A percentile compares a stretch with the other conserved stretches of the same genome.
These are phyloP conservation scores for Drosophila tanythrix DNA, from an alignment of 2,888 invertebrate species.

Conservation along the genomic window DNA sequence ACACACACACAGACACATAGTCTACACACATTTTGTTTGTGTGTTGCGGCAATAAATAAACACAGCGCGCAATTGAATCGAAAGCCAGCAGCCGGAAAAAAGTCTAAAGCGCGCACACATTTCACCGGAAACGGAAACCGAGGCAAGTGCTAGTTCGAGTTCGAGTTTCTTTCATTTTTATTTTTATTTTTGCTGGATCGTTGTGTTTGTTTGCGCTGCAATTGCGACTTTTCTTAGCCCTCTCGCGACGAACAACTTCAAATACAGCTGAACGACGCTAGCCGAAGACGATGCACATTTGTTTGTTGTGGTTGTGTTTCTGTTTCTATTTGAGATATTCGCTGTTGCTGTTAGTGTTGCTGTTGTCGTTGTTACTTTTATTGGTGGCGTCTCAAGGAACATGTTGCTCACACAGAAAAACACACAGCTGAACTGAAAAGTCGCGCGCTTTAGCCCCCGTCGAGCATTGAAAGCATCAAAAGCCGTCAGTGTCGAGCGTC, in stretches of 20 bases:
- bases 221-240: constrained; percentile 61
- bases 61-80: constrained; percentile 50
- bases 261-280: constrained; percentile 32
- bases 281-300: constrained; percentile 71
- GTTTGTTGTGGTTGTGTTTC: constrained; percentile 40
- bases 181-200: constrained; percentile 16
- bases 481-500: constrained; percentile 39
- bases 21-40: constrained; percentile 21
- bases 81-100: constrained; percentile 55
- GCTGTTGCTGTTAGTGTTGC: constrained; percentile 21
- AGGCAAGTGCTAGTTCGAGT: constrained; percentile 67
- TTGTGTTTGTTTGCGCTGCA: constrained; percentile 33
- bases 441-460: constrained; percentile 57
- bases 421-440: constrained; percentile 72
- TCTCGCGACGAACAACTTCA: constrained; percentile 40
- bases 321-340: constrained; percentile 14
- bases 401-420: constrained; percentile 80
- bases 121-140: constrained; percentile 67
- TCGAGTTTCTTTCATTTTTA: constrained; percentile 28
- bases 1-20: constrained; percentile 22
- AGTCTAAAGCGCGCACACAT: constrained; percentile 70
- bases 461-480: constrained; percentile 40
- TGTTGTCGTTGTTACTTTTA: constrained; percentile 61
- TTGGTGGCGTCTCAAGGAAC: constrained; percentile 76
- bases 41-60: constrained; percentile 67